These are phyloP conservation scores for Bombus terrestris DNA, from an alignment of 1,140 invertebrate genomes.

Conservation along the genomic window DNA sequence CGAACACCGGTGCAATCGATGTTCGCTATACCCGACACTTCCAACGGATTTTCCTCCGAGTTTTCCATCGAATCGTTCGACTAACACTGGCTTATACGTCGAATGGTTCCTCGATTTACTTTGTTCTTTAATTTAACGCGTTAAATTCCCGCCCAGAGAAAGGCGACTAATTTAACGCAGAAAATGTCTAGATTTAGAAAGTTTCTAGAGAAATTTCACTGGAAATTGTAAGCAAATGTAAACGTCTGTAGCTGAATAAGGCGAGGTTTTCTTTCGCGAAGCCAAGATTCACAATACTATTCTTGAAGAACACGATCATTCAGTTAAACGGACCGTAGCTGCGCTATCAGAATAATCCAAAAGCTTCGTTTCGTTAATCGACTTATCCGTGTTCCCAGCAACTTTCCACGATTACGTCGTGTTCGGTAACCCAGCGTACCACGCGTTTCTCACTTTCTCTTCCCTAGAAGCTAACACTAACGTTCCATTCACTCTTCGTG, in stretches of 20 bases:
- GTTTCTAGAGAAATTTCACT: neutral
- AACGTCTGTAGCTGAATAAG: neutral
- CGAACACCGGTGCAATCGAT: slow-evolving; percentile 19
- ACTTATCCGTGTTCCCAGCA: neutral
- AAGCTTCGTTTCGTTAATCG: neutral
- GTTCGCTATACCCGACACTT: neutral
- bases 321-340: neutral
- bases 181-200: too few species aligned
- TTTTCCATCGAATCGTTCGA: neutral
- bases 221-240: neutral
- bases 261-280: neutral
- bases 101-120: too few species aligned
- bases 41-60: neutral
- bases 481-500: neutral
- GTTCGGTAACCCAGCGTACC: neutral
- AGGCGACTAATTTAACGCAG: too few species aligned
- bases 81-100: too few species aligned
- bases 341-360: slow-evolving; percentile 3
- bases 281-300: too few species aligned
- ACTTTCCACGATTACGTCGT: neutral
- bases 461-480: neutral
- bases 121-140: too few species aligned
- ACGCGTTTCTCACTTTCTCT: neutral
- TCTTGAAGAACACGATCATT: neutral
- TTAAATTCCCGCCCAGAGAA: too few species aligned